phyloP scores from a whole-genome alignment of 2,797 vertebrate genomes.

The Hafferia zeledoni region DNA sequence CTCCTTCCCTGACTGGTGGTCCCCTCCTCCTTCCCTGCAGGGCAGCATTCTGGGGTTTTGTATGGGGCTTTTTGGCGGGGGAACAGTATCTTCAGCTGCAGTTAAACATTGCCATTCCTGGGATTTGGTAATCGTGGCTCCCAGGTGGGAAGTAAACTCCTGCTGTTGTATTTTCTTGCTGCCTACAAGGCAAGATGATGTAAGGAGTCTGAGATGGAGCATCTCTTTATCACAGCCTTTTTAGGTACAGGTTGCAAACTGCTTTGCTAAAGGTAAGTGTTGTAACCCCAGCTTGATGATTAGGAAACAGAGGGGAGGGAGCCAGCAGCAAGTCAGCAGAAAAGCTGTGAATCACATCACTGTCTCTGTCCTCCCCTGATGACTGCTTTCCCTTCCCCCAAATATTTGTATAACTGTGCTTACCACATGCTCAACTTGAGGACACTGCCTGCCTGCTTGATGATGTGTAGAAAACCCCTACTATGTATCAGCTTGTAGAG shows the following conservation, averaged over 20 bases:
- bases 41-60: not conserved
- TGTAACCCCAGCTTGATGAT: not conserved
- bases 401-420: not conserved
- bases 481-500: not conserved
- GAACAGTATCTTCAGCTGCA: not conserved
- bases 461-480: not conserved
- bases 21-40: not conserved
- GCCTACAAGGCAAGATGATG: not conserved
- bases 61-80: not conserved
- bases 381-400: not conserved
- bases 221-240: not conserved
- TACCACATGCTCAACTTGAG: not conserved
- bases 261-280: not conserved
- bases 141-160: not conserved
- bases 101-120: not conserved
- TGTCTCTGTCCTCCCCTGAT: not conserved
- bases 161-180: not conserved
- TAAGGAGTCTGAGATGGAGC: not conserved
- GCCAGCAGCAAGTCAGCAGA: conserved; percentile 8
- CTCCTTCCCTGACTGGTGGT: not conserved
- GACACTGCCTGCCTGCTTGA: not conserved
- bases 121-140: not conserved
- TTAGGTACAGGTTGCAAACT: not conserved
- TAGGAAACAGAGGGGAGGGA: not conserved
- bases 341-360: not conserved